These are phyloP conservation scores for Amiota communis DNA, from an alignment of 2,888 invertebrate species.

Conservation along the genomic window DNA sequence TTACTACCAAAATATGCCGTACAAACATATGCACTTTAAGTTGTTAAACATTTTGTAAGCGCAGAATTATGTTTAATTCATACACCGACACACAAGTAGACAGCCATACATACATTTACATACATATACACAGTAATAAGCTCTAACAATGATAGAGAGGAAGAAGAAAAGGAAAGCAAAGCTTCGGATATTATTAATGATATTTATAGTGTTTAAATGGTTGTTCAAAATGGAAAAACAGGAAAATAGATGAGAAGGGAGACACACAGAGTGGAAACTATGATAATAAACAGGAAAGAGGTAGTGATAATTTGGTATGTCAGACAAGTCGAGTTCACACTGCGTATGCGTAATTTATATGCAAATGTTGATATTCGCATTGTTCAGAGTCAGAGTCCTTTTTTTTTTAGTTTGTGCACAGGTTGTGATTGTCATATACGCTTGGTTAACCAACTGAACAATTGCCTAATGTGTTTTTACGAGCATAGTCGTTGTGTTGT, in stretches of 20 bases:
- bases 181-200: constrained; percentile 10
- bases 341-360: constrained; percentile 25
- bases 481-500: too few species aligned
- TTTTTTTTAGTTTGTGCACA: too few species aligned
- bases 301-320: too few species aligned
- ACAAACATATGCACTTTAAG: constrained; percentile 3
- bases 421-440: too few species aligned
- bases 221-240: not conserved
- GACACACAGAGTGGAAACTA: not conserved
- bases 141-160: not conserved
- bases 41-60: constrained; percentile 15
- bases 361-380: constrained; percentile 16
- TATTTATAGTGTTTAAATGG: constrained; percentile 12
- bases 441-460: too few species aligned
- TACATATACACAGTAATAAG: not conserved
- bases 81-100: constrained; percentile 12
- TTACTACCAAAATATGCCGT: not conserved
- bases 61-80: constrained; percentile 6
- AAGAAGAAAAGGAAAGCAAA: not conserved
- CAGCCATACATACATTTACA: constrained; percentile 24
- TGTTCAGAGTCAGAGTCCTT: too few species aligned
- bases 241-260: not conserved
- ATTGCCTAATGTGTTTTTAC: too few species aligned
- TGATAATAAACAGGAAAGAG: not conserved
- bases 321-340: not conserved